These are phyloP conservation scores for Trichogramma pretiosum DNA, from an alignment of 1,140 invertebrate species.

Conservation along the genomic window DNA sequence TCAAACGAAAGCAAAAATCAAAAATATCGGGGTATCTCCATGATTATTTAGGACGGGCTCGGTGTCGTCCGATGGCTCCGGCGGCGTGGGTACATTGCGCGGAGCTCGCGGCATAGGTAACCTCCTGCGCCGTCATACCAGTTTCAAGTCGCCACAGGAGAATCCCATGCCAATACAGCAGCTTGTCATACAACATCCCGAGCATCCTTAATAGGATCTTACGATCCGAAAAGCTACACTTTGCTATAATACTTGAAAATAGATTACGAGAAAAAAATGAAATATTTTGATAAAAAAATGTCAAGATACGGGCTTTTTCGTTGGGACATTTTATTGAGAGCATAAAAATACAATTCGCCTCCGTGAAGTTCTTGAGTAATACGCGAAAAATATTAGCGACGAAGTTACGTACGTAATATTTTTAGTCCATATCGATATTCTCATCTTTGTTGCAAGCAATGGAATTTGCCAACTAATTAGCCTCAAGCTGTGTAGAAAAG, in stretches of 20 bases:
- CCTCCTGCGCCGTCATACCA: constrained; percentile 45
- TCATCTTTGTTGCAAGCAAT: not conserved
- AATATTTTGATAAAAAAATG: too few relatives aligned
- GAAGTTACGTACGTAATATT: too few relatives aligned
- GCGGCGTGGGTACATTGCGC: constrained; percentile 43
- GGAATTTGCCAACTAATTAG: not conserved
- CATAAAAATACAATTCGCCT: too few relatives aligned
- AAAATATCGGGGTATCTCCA: constrained; percentile 41
- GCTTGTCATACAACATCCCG: constrained; percentile 46
- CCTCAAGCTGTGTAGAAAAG: too few relatives aligned
- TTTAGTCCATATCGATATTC: too few relatives aligned
- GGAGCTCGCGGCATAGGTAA: constrained; percentile 44
- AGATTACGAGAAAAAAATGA: too few relatives aligned
- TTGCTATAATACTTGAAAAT: not conserved
- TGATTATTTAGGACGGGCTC: constrained; percentile 47
- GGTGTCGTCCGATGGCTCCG: constrained; percentile 45
- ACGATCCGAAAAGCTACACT: not conserved
- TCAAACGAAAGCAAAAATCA: constrained; percentile 11
- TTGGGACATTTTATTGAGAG: constrained; percentile 2
- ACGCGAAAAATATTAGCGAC: too few relatives aligned
- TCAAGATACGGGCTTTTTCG: not conserved
- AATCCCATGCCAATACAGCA: constrained; percentile 42
- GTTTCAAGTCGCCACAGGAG: constrained; percentile 47
- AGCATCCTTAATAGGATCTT: constrained; percentile 37
- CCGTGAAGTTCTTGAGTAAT: not conserved